Percentiles rank a stretch among this genome's conserved stretches.
These are phyloP conservation scores for Pseudachorutes palmiensis DNA, from an alignment of 1,140 invertebrate genomes.

Conservation along the genomic window DNA sequence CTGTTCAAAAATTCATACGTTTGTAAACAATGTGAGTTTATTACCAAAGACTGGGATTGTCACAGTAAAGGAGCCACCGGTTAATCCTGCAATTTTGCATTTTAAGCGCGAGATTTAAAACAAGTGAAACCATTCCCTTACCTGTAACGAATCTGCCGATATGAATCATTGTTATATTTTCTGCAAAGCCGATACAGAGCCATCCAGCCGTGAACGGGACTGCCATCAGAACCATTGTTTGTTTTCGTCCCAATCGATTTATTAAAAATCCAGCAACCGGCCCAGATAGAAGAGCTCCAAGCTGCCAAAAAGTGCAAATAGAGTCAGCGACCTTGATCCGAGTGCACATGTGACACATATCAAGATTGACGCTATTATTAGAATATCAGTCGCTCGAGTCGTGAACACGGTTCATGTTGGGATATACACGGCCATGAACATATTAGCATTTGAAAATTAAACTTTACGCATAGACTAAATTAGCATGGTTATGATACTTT, in stretches of 20 bases:
- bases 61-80: conserved; percentile 42
- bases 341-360: too few species aligned
- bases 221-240: conserved; percentile 33
- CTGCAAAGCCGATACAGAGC: background rate
- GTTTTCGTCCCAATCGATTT: conserved; percentile 50
- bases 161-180: conserved; percentile 7
- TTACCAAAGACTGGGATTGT: conserved; percentile 62
- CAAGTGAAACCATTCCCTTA: background rate
- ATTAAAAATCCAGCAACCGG: conserved; percentile 34
- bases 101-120: background rate
- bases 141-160: conserved; percentile 33
- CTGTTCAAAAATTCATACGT: conserved; percentile 40
- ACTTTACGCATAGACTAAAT: too few species aligned
- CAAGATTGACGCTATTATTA: too few species aligned
- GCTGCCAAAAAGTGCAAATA: background rate
- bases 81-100: conserved; percentile 40
- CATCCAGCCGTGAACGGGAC: conserved; percentile 17
- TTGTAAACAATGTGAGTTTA: background rate
- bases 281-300: conserved; percentile 29
- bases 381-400: too few species aligned
- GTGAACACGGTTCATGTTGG: too few species aligned
- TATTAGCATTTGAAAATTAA: too few species aligned
- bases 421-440: too few species aligned
- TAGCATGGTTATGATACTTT: too few species aligned
- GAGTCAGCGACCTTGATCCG: too few species aligned